Evolutionary conservation across 2,888 invertebrate genomes (phyloP).

Genomic region (Maniola hyperantus): DNA sequence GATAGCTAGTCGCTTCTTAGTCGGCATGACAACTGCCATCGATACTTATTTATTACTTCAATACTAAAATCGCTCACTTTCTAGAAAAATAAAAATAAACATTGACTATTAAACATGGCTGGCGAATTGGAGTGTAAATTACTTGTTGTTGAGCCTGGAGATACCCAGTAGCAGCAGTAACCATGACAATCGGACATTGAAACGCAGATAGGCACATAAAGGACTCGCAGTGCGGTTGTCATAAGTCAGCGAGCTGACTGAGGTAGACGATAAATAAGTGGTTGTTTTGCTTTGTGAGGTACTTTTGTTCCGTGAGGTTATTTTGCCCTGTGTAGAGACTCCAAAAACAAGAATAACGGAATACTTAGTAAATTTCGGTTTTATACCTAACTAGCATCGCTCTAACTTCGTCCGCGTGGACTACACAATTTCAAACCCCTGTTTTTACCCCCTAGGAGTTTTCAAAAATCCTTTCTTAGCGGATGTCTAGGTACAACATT

Average conservation of each 20-base stretch:
- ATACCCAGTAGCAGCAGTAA: conserved; percentile 36
- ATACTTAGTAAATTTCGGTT: neutral
- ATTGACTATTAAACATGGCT: conserved; percentile 26
- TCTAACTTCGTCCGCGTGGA: too few relatives aligned
- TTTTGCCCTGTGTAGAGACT: conserved; percentile 22
- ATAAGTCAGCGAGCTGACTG: conserved; percentile 60
- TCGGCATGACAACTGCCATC: too few relatives aligned
- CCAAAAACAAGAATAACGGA: conserved; percentile 10
- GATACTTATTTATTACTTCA: too few relatives aligned
- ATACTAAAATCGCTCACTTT: too few relatives aligned
- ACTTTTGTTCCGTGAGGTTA: conserved; percentile 21
- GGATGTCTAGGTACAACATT: too few relatives aligned
- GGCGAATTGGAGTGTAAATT: conserved; percentile 20
- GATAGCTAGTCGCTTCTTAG: too few relatives aligned
- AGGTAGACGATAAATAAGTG: conserved; percentile 57
- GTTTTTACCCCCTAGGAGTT: too few relatives aligned
- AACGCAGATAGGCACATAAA: conserved; percentile 48
- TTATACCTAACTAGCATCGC: too few relatives aligned
- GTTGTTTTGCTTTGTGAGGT: conserved; percentile 42
- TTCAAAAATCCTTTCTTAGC: too few relatives aligned
- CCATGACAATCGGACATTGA: conserved; percentile 41
- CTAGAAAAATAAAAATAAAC: too few relatives aligned
- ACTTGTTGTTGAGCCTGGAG: conserved; percentile 20
- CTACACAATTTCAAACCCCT: too few relatives aligned
- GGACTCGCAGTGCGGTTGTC: conserved; percentile 51